phyloP scores from a whole-genome alignment of 2,113 vertebrate genomes.

The Ellobius talpinus region DNA sequence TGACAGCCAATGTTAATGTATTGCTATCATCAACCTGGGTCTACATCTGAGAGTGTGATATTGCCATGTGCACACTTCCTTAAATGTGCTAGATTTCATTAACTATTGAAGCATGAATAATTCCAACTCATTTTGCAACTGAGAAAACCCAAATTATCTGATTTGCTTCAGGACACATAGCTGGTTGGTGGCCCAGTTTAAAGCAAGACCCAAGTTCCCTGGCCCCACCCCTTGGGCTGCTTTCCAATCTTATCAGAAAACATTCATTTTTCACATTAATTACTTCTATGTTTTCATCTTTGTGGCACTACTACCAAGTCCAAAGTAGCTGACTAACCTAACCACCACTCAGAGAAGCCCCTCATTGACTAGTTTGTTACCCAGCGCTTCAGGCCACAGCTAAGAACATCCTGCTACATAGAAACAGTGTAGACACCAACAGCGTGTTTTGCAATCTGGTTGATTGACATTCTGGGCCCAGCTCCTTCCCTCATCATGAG shows the following conservation, averaged over 20 bases:
- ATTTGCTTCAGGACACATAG: background rate
- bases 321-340: background rate
- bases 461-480: background rate
- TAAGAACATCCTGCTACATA: background rate
- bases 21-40: background rate
- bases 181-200: background rate
- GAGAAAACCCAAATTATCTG: background rate
- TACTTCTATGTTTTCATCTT: background rate
- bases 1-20: background rate
- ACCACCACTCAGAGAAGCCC: background rate
- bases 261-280: constrained; percentile 11
- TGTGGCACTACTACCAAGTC: constrained; percentile 1
- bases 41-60: background rate
- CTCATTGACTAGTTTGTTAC: background rate
- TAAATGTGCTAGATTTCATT: constrained; percentile 7
- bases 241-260: constrained; percentile 37
- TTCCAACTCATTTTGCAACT: background rate
- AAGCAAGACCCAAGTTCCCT: background rate
- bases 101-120: constrained; percentile 31
- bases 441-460: background rate
- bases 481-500: background rate
- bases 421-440: background rate
- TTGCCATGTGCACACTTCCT: background rate
- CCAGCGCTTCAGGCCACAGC: background rate
- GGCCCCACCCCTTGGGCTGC: background rate